Evolutionary conservation across 2,888 invertebrate genomes (phyloP), one percentile per base, ranked within the genome.

Genomic region (Danaus chrysippus): DNA sequence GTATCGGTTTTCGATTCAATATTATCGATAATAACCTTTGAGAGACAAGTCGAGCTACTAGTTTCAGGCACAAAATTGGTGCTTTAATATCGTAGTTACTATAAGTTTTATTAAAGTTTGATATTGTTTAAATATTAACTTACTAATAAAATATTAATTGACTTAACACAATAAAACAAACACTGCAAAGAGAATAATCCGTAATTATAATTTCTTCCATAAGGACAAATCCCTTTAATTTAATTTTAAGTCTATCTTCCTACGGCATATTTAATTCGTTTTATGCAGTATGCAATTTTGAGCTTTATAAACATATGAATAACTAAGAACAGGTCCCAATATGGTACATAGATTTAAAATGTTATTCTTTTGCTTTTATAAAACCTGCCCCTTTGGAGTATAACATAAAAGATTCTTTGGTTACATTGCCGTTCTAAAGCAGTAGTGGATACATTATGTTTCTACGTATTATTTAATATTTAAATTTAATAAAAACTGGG

Each of bases 191-290:
- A 57, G 56, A 56, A 56, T 43, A 49, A 17, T 10, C 13, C 17
- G 46, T 41, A 52, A 52, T 49, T 12, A 64, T 53, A 17, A 43
- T 61, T 61, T 58, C 56, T 62, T 56, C 54, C n/a, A 49, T 46
- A 58, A 58, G 34, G 62, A 54, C 44, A 62, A 65, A 65, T 60
- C 62, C 41, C 42, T 60, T 65, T 62, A 65, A 65, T 65, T 65
- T 62, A 62, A 65, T 53, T 65, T 60, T 65, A 59, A 65, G 62
- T 44, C 54, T n/a, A 54, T 19, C 34, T 52, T 57, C 59, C 54
- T 55, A 34, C 43, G 15, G 42, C 49, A 49, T 49, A 49, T 49
- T 49, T 10, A 49, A 17, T 17, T 17, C 49, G 17, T 15, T 49
- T 11, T 49, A 49, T 49, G 17, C n/a, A 17, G 3, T 49, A 10